Evolutionary conservation across 2,888 invertebrate genomes (phyloP), one percentile per base, ranked within the genome.

Genomic region (Nemapogon koenigi): DNA sequence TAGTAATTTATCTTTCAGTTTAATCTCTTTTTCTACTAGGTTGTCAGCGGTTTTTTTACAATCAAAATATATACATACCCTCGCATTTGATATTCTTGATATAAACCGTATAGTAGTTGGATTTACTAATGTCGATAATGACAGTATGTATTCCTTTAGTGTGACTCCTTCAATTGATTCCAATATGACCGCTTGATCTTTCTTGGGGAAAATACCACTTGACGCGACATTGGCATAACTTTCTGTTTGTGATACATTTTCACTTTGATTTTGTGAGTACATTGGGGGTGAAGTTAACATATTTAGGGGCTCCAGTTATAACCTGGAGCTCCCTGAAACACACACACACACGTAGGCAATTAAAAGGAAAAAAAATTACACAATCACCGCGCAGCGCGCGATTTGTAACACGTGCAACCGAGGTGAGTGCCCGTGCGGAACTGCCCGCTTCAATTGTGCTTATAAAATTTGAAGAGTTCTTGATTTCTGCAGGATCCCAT

Each of bases 101-200:
- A 45, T 35, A 37, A 45, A 45, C 15, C 41, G 29, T 13, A 45
- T 45, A 17, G 29, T 17, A 13, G 38, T 18, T 2, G 41, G 11
- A 8, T 27, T 30, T 36, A 38, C 39, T 11, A 41, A 7, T 4
- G 37, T 11, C 2, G 40, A 35, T 16, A 45, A 36, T 3, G 41
- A 27, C n/a, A 41, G 10, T 13, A 41, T 30, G 27, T 45, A 43
- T 14, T 44, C 44, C 15, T 37, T 39, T 7, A 44, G 11, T n/a
- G 37, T 33, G 10, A 43, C 31, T 35, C 42, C 44, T n/a, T 43
- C 45, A 4, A 45, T 40, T 2, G 44, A 35, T 10, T 45, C 43
- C 6, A 47, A 3, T 29, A 47, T 35, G 10, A 47, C 40, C 10
- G 47, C 44, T 44, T 47, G 47, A 27, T 45, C 45, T 39, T 47